Evolutionary conservation across 2,797 vertebrate genomes (phyloP), one percentile per base, ranked within the genome.

Genomic region (Pseudochirops corinnae): DNA sequence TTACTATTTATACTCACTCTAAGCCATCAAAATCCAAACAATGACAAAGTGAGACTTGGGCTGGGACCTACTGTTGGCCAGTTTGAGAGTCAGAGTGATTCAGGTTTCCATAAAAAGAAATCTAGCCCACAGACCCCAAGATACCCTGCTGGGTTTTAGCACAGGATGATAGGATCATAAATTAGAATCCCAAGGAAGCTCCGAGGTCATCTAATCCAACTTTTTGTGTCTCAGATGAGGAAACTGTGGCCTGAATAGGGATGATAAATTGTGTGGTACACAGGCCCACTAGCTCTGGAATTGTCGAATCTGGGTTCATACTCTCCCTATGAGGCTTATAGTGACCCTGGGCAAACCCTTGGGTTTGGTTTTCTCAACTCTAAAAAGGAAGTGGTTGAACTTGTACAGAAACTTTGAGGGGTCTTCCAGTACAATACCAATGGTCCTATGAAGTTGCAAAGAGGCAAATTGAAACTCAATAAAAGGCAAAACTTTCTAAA

Each of bases 361-460:
- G 9, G 39, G 2, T 39, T 96, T n/a, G 1, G 50, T 87, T 1
- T 93, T 26, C 50, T 93, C 24, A 60, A 87, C 31, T 93, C 46
- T 90, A 58, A 58, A 96, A 91, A 50, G 33, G 67, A 93, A 12
- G 11, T 56, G 92, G 39, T 96, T 57, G 0, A 3, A 91, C 50
- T 28, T 56, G 33, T 28, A 95, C 60, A 90, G n/a, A 21, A 0
- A 31, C 52, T 92, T 95, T 95, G 53, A 91, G 3, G 91, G 56
- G 58, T 60, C 93, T 94, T 82, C 7, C 55, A 93, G 91, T 62
- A 87, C 92, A 24, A 67, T 14, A 91, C 31, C 28, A 92, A 90
- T 90, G 46, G 24, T 92, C 91, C 57, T 92, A 46, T 87, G 21
- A 87, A 50, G 33, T 1, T 91, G 12, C 28, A 93, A 6, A 58